These are phyloP conservation scores for Oscheius sp. DNA, from an alignment of 2,888 invertebrate species.

Conservation along the genomic window DNA sequence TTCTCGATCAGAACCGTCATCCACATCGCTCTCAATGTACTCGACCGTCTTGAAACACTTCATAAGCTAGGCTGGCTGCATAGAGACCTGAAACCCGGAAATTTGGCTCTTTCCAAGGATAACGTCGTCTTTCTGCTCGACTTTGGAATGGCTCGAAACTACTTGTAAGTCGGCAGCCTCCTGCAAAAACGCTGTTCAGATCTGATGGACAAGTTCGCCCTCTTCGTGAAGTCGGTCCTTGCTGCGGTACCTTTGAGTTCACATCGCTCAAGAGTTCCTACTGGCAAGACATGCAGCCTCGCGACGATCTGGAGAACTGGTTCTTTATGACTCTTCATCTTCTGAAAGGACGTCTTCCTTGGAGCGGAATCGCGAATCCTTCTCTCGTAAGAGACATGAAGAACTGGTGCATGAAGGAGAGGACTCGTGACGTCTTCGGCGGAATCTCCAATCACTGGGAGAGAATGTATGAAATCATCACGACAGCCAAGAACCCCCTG, in stretches of 20 bases:
- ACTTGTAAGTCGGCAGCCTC: neutral
- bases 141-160: slow-evolving; percentile 3
- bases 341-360: neutral
- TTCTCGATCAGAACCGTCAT: neutral
- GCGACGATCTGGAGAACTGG: slow-evolving; percentile 20
- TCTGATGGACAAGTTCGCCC: neutral
- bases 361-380: neutral
- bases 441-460: neutral
- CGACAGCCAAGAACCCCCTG: neutral
- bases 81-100: slow-evolving; percentile 12
- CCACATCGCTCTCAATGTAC: slow-evolving; percentile 2
- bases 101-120: slow-evolving; percentile 1
- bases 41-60: neutral
- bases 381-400: neutral
- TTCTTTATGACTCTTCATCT: slow-evolving; percentile 15
- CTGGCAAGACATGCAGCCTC: neutral
- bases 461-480: neutral
- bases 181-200: neutral
- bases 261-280: neutral
- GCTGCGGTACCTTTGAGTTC: neutral
- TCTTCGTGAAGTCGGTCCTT: neutral
- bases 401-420: slow-evolving; percentile 3
- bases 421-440: slow-evolving; percentile 7
- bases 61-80: slow-evolving; percentile 2
- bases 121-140: slow-evolving; percentile 4